Conservation (phyloP, 2,888 invertebrate genomes). For the Pachliopta kotzebuea region DNA sequence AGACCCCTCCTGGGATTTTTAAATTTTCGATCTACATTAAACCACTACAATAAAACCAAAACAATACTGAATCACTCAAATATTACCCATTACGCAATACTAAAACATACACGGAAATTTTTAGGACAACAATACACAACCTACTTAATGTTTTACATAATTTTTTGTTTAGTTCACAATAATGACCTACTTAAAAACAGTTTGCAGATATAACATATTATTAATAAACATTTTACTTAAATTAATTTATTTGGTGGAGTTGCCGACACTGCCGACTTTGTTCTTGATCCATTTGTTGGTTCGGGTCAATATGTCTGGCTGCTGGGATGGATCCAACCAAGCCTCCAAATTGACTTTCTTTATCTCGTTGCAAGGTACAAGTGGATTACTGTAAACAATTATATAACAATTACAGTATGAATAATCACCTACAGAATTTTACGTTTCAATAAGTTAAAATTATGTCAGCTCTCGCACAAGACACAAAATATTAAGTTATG, state of each 20-base stretch:
- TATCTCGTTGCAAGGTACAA: slow-evolving; percentile 74
- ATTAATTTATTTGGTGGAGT: slow-evolving; percentile 50
- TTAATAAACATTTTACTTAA: slow-evolving; percentile 6
- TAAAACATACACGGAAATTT: too few species aligned
- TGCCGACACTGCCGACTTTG: slow-evolving; percentile 53
- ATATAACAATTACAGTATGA: slow-evolving; percentile 8
- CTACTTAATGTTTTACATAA: neutral
- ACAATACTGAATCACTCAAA: slow-evolving; percentile 55
- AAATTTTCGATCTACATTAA: slow-evolving; percentile 25
- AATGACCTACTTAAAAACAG: slow-evolving; percentile 20
- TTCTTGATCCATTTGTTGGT: slow-evolving; percentile 74
- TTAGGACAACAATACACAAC: too few species aligned
- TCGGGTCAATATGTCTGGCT: slow-evolving; percentile 67
- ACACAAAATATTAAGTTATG: too few species aligned
- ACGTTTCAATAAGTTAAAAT: too few species aligned
- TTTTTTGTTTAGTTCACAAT: slow-evolving; percentile 4
- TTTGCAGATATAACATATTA: neutral
- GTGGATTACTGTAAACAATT: slow-evolving; percentile 72
- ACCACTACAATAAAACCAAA: slow-evolving; percentile 38
- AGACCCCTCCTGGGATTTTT: slow-evolving; percentile 18
- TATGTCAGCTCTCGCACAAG: too few species aligned
- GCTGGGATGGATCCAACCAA: slow-evolving; percentile 63
- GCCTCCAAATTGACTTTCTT: slow-evolving; percentile 66
- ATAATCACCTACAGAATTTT: too few species aligned
- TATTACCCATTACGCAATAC: slow-evolving; percentile 36